These are phyloP conservation scores for Dryococelus australis DNA, from an alignment of 2,888 invertebrate genomes.

Conservation along the genomic window DNA sequence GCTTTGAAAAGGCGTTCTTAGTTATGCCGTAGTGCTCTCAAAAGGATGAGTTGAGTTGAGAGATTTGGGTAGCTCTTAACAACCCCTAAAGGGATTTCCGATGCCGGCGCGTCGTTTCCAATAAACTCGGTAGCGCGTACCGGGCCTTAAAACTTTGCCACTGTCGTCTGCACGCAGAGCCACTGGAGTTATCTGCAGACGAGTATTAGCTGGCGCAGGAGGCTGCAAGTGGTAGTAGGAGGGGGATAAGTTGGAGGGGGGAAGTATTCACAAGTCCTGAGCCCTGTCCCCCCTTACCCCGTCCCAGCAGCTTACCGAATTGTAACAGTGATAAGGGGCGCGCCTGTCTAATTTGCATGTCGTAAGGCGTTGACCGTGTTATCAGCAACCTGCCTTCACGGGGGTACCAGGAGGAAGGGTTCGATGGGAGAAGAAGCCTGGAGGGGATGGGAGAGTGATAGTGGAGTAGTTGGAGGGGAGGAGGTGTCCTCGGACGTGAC, in stretches of 20 bases:
- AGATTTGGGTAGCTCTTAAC: no score
- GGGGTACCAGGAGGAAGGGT: background rate
- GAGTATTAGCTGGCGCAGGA: background rate
- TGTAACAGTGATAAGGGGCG: conserved; percentile 16
- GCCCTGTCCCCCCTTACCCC: background rate
- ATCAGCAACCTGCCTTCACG: background rate
- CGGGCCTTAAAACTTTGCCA: background rate
- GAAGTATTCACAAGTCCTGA: background rate
- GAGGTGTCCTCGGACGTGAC: background rate
- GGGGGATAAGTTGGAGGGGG: background rate
- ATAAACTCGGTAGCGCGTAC: background rate
- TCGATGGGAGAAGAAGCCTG: background rate
- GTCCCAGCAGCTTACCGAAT: background rate
- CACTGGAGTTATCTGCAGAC: background rate
- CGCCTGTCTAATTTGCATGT: conserved; percentile 27
- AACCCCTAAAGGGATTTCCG: no score
- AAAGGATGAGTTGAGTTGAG: no score
- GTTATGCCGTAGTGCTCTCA: no score
- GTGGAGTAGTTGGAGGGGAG: background rate
- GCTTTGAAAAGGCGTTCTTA: no score
- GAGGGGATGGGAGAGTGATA: no score
- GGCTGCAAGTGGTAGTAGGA: no score
- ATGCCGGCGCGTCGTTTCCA: background rate
- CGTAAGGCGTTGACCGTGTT: conserved; percentile 26
- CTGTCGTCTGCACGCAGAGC: background rate